Conservation (phyloP, 2,113 vertebrate species). For the Nycticryphes semicollaris region DNA sequence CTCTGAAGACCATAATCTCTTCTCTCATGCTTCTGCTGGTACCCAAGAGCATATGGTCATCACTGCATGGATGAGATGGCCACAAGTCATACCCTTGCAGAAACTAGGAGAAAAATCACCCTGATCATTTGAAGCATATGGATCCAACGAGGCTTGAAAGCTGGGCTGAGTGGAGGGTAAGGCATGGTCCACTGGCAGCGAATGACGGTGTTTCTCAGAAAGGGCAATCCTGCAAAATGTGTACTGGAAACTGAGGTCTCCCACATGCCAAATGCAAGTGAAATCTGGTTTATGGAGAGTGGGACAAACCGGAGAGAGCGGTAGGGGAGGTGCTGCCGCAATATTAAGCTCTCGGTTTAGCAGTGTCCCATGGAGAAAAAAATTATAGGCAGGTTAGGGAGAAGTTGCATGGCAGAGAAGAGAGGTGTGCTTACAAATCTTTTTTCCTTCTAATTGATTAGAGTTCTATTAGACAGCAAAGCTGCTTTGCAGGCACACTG, state of each 20-base stretch:
- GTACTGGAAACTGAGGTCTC: not conserved
- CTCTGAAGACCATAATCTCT: not conserved
- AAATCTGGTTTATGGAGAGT: not conserved
- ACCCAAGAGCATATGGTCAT: not conserved
- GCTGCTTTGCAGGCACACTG: not conserved
- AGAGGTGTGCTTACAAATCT: not conserved
- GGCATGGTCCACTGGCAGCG: not conserved
- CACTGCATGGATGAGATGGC: not conserved
- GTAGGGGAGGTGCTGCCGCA: not conserved
- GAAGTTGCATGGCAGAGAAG: not conserved
- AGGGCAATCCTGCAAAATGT: not conserved
- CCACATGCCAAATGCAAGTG: not conserved
- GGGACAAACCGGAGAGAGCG: not conserved
- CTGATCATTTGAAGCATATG: not conserved
- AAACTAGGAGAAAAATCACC: not conserved
- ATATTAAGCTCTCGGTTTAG: not conserved
- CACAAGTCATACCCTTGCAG: not conserved
- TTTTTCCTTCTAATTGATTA: not conserved
- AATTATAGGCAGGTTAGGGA: not conserved
- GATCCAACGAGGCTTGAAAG: not conserved
- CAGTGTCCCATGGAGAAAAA: not conserved
- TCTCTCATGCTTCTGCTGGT: not conserved
- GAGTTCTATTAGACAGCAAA: not conserved
- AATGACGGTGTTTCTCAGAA: not conserved
- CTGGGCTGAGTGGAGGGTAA: not conserved